Evolutionary conservation across 2,113 vertebrate species (phyloP).

Genomic region (Oncorhynchus clarkii): DNA sequence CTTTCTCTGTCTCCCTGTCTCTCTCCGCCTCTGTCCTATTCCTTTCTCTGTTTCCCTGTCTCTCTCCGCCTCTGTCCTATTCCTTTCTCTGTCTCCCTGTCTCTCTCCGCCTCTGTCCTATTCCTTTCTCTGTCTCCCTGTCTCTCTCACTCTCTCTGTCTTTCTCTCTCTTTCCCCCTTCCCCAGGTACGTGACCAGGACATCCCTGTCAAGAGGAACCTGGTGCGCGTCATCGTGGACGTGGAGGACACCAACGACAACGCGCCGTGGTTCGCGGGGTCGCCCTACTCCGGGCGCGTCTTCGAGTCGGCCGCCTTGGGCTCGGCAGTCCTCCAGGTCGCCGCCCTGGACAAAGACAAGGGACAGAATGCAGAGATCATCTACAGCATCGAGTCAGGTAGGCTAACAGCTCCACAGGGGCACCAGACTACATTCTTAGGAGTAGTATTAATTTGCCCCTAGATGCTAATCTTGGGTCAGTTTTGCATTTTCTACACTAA

Average conservation of each 20-base stretch:
- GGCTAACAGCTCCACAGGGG: background rate
- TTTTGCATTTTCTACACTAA: too few species aligned
- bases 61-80: too few species aligned
- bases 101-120: background rate
- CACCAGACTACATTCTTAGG: background rate
- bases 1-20: too few species aligned
- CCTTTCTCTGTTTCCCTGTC: too few species aligned
- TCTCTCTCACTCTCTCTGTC: background rate
- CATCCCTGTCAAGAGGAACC: slow-evolving; percentile 94
- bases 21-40: too few species aligned
- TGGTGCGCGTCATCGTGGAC: slow-evolving; percentile 83
- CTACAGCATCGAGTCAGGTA: slow-evolving; percentile 96
- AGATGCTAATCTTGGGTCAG: too few species aligned
- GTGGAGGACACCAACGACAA: slow-evolving; percentile 95
- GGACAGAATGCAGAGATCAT: slow-evolving; percentile 87
- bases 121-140: background rate
- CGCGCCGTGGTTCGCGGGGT: slow-evolving; percentile 88
- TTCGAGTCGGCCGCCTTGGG: slow-evolving; percentile 90
- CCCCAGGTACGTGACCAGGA: slow-evolving; percentile 95
- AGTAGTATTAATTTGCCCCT: too few species aligned
- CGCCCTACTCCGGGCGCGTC: slow-evolving; percentile 83
- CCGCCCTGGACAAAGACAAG: slow-evolving; percentile 93
- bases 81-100: background rate
- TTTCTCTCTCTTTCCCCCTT: background rate
- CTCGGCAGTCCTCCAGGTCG: slow-evolving; percentile 88